Evolutionary conservation across 1,140 invertebrate species (phyloP), one percentile per base, ranked within the genome.

Genomic region (Solen grandis): DNA sequence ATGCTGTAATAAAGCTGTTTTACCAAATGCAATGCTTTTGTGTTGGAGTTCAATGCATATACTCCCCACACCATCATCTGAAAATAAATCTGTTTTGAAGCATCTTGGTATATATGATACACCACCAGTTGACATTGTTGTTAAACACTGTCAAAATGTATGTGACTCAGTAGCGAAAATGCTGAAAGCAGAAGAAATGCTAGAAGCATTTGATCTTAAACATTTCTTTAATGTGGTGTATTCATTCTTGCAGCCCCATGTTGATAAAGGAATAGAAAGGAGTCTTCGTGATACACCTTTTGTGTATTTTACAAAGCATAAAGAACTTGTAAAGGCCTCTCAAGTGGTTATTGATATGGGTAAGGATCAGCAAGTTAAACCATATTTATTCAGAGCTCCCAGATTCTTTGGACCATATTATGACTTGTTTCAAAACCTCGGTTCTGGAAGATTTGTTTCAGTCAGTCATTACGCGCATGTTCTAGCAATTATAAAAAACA

Each of bases 111-210:
- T 31, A 16, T 36, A 55, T 0, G 31, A 31, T 8, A 54, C 33
- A 29, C 68, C 68, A 33, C 31, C 68, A 5, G 27, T 70, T 2
- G 52, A 70, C 1, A 57, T 35, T 16, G 68, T 70, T 10, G 1
- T 70, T n/a, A 19, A 38, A 4, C 74, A 76, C 31, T 76, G 74
- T 66, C 74, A 76, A 31, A 76, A 76, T 57, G 35, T 76, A 38
- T 19, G 22, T 57, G 62, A 66, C 19, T 54, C n/a, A 5, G 35
- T 70, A n/a, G 57, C 55, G 38, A 16, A 3, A 1, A 66, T 41
- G 22, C 62, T 66, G 5, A 41, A n/a, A 1, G 27, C 1, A 4
- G 36, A 33, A 8, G 29, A 1, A 4, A 27, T 66, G 22, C 5
- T 31, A 0, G 25, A 69, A 69, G 54, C 54, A 50, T 29, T 22